Evolutionary conservation across 2,888 invertebrate genomes (phyloP), one percentile per base, ranked within the genome.

Genomic region (Cryptosula pallasiana): DNA sequence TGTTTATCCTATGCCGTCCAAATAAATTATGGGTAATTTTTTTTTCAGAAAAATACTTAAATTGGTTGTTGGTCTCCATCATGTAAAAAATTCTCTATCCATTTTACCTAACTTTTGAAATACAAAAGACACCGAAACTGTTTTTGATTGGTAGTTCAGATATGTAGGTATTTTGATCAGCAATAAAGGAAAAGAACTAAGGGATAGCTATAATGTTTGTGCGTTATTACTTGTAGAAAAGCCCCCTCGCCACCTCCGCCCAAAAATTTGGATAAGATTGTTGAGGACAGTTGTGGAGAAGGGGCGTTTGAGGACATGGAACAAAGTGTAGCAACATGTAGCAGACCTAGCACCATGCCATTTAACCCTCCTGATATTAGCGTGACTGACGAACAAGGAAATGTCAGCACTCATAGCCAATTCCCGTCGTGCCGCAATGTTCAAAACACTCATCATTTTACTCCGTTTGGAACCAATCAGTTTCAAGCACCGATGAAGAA

Each of bases 341-440:
- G 55, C 16, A 77, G 76, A 25, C 73, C 73, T 35, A 75, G 76
- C 0, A 76, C 76, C 34, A 76, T 74, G 69, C 13, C 5, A 1
- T 25, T 63, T 63, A 63, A 25, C 13, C 91, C 80, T 82, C 94
- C 95, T 0, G 94, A 94, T 84, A 95, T 95, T 74, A 94, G 93
- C 77, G 88, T 95, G 13, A 95, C 95, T 0, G 95, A 95, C 82
- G 94, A 94, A 71, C 88, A 92, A 72, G 95, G 95, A 72, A 85
- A 84, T 75, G 84, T 85, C 74, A 84, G 80, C 20, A 78, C 79
- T 70, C 70, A 54, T 16, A 70, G 70, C 32, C 25, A 63, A 34
- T 63, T 63, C 32, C 25, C 55, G 23, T 32, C 63, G 25, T 63
- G 27, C 32, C 20, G 13, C 13, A 32, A 27, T 34, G 34, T 34